Base-by-base conservation (phyloP, 1,140 invertebrate genomes). In the Drosophila tropicalis region DNA sequence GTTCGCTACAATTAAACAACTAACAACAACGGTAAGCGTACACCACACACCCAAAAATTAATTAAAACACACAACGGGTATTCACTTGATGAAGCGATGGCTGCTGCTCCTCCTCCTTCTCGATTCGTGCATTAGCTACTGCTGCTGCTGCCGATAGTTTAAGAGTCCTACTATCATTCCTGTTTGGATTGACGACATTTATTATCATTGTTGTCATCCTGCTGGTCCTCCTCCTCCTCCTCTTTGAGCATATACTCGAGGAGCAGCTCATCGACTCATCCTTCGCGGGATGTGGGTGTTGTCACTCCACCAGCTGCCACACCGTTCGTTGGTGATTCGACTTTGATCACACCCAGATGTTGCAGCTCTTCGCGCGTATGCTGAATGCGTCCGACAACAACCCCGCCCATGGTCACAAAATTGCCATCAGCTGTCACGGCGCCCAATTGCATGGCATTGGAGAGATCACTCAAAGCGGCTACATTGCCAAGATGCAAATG, bases 1-100 rank as follows among this genome's bases (percentile, higher is more conserved):
- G 85, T 76, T 85, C 79, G 85, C 85, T 89, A 89, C 85, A 85
- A 85, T 81, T 89, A 90, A 85, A 90, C 85, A 85, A 89, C 85
- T 90, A 89, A 89, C 85, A 89, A 89, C 85, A 90, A 90, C 77
- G 56, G 70, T 86, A 86, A 87, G 83, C 83, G 83, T 86, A 79
- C 82, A 82, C 71, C 76, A 76, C 62, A 70, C 74, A 77, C 70
- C 44, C 44, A 51, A 51, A 51, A 22, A 29, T 29, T 29, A 29
- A 29, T 29, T 51, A 12, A 47, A 51, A 51, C 44, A 51, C 44
- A 51, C 44, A 51, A 51, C 44, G 44, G 44, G 44, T 47, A 47
- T 47, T 47, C 44, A 47, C 44, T 47, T 47, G 44, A 7, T 36
- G 17, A 47, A 9, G 15, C 44, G 44, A 51, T 51, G 44, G 44